These are phyloP conservation scores for Camponotus fellah DNA, from an alignment of 2,888 invertebrate genomes.

Conservation along the genomic window DNA sequence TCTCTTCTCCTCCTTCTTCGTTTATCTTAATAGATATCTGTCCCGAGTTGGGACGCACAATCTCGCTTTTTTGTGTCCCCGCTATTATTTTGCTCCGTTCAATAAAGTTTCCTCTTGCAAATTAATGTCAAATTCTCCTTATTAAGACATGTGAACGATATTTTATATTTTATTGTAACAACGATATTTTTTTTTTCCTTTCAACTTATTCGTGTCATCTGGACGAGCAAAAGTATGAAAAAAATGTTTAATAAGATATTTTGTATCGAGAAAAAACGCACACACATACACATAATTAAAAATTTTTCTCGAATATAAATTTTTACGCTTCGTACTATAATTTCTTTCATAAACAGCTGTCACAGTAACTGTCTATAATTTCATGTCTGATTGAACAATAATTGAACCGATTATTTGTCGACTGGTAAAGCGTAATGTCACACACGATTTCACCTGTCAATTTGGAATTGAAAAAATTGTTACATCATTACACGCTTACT, in stretches of 20 bases:
- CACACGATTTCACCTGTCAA: not conserved
- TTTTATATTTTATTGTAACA: not conserved
- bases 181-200: not conserved
- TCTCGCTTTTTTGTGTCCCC: constrained; percentile 10
- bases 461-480: not conserved
- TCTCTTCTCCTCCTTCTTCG: constrained; percentile 3
- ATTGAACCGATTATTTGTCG: constrained; percentile 15
- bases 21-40: constrained; percentile 37
- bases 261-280: too few relatives aligned
- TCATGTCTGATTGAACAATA: not conserved
- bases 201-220: not conserved
- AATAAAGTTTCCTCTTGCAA: not conserved
- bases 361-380: not conserved
- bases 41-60: not conserved
- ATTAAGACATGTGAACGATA: not conserved
- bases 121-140: not conserved
- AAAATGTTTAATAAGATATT: not conserved
- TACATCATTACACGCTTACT: not conserved
- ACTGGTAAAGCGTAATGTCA: not conserved
- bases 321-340: not conserved
- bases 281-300: not conserved
- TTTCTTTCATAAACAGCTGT: not conserved
- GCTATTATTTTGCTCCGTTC: constrained; percentile 62
- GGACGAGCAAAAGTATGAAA: not conserved
- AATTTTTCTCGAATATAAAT: not conserved